These are phyloP conservation scores for Rhea pennata DNA, from an alignment of 2,113 vertebrate genomes.

Conservation along the genomic window DNA sequence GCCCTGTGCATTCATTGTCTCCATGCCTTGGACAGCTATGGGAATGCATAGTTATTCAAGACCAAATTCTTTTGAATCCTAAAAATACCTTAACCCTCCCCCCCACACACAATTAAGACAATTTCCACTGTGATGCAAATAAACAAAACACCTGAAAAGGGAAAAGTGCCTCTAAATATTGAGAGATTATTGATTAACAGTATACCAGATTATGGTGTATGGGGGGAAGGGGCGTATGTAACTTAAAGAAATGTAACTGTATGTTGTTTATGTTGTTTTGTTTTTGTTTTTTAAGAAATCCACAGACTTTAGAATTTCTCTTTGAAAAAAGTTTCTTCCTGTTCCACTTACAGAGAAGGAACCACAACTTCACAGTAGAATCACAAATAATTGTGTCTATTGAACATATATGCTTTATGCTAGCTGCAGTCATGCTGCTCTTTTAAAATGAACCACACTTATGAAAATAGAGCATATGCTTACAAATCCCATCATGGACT, in stretches of 20 bases:
- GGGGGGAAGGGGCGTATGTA: background rate
- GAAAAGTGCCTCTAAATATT: background rate
- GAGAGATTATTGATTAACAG: background rate
- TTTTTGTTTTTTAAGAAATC: background rate
- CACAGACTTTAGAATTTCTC: background rate
- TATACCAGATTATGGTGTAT: background rate
- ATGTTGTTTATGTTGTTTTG: background rate
- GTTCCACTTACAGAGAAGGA: background rate
- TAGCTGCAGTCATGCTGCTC: background rate
- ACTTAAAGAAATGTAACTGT: background rate
- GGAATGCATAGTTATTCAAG: background rate
- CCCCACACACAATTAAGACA: background rate
- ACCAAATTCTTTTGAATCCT: background rate
- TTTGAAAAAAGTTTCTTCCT: background rate
- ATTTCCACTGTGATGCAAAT: background rate
- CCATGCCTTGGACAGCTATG: background rate
- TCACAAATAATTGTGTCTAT: background rate
- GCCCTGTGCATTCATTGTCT: background rate
- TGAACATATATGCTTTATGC: rapidly evolving
- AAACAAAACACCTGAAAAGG: background rate
- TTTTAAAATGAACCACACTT: background rate
- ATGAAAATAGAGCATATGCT: background rate
- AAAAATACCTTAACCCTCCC: background rate
- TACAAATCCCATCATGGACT: background rate
- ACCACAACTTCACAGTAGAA: background rate